Percentiles rank a stretch among this genome's conserved stretches.
Evolutionary conservation across 2,888 invertebrate species (phyloP).

Genomic region (Cheilosia grossa): DNA sequence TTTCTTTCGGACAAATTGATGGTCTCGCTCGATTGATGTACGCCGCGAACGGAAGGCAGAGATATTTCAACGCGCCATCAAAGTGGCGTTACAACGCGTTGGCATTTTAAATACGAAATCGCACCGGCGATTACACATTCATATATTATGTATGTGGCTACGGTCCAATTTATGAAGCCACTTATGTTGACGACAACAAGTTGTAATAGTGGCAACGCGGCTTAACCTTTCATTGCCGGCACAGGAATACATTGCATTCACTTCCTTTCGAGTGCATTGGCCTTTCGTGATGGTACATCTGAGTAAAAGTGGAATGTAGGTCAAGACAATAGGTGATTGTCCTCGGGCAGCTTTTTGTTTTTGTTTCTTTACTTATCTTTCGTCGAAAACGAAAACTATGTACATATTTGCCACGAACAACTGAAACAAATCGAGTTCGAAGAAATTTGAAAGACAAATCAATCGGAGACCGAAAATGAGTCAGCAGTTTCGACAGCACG

Average conservation of each 20-base stretch:
- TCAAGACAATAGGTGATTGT: conserved; percentile 39
- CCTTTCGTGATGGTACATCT: not conserved
- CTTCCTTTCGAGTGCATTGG: conserved; percentile 33
- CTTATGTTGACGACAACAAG: conserved; percentile 37
- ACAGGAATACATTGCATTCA: conserved; percentile 31
- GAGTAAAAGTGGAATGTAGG: conserved; percentile 20
- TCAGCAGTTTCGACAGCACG: conserved; percentile 21
- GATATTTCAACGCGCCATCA: conserved; percentile 40
- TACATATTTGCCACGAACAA: conserved; percentile 1
- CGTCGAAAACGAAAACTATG: not conserved
- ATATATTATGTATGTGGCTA: not conserved
- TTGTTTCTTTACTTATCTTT: not conserved
- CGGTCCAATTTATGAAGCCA: conserved; percentile 47
- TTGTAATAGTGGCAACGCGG: conserved; percentile 37
- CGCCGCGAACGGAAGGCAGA: conserved; percentile 54
- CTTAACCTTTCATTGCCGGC: not conserved
- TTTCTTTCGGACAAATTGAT: conserved; percentile 34
- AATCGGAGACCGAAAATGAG: not conserved
- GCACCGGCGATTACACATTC: not conserved
- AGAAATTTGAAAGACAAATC: conserved; percentile 3
- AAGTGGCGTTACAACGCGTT: conserved; percentile 35
- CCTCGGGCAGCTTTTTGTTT: not conserved
- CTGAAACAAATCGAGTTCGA: conserved; percentile 9
- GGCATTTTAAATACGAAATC: conserved; percentile 33
- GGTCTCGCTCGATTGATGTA: conserved; percentile 48